Evolutionary conservation across 1,140 invertebrate species (phyloP), one percentile per base, ranked within the genome.

Genomic region (Drosophila pandora): DNA sequence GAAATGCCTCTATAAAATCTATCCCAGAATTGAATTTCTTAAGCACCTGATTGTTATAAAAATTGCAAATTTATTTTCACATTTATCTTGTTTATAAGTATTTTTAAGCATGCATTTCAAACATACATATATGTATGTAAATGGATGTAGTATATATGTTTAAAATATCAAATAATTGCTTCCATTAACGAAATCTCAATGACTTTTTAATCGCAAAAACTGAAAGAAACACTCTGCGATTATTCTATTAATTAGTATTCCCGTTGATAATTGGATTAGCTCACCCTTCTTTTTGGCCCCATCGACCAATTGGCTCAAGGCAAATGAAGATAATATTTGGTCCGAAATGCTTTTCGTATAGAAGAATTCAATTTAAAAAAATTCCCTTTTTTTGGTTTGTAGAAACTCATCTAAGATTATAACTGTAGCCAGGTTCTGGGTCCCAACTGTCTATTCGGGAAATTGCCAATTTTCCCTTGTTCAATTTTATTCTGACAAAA

Each of bases 151-250:
- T n/a, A 3, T 37, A 3, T n/a, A 12, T 12, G 10, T 10, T 12
- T 3, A n/a, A 12, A 37, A 4, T 10, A 2, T 1, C 1, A 1
- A 30, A 34, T n/a, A 47, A 47, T 55, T 3, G 30, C 1, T 2
- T 3, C 8, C 5, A 43, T n/a, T 21, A 39, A 57, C 9, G 12
- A 10, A 52, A 41, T 12, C 21, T 48, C 5, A 39, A 69, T 25
- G 21, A 7, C 25, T 34, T 56, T 56, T 10, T 69, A 69, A 69
- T 69, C 65, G 12, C 21, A 68, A 48, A 47, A 41, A 13, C 3
- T 41, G 28, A 41, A 22, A 64, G 22, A 3, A 37, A 21, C 9
- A 30, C 32, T 23, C 12, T 3, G 23, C n/a, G 17, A 12, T 45
- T 67, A 37, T 55, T 49, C 22, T 2, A n/a, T 37, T 30, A 10